These are phyloP conservation scores for Maccullochella peelii DNA, from an alignment of 2,113 vertebrate species.

Conservation along the genomic window DNA sequence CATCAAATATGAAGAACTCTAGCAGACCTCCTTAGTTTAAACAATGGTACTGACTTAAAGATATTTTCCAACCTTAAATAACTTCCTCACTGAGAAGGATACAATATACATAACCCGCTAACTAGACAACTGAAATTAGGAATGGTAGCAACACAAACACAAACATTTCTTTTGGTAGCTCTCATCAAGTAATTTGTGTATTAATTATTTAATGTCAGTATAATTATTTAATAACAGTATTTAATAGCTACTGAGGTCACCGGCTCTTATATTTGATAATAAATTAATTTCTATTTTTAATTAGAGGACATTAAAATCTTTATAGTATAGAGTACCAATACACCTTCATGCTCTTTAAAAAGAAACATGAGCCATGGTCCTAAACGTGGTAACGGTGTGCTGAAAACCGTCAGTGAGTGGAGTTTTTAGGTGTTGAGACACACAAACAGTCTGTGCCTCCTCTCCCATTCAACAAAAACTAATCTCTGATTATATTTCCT, in stretches of 20 bases:
- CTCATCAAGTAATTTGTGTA: constrained; percentile 2
- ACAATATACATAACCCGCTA: background rate
- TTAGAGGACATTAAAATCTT: constrained; percentile 25
- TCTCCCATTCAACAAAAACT: constrained; percentile 16
- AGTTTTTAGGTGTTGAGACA: constrained; percentile 4
- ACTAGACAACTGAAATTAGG: constrained; percentile 25
- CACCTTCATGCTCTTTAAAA: constrained; percentile 14
- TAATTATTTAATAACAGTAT: constrained; percentile 1
- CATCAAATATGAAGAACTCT: constrained; percentile 72
- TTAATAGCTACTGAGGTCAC: constrained; percentile 29
- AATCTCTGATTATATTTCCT: constrained; percentile 8
- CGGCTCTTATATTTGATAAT: constrained; percentile 37
- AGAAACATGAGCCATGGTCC: constrained; percentile 8
- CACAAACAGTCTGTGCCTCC: background rate
- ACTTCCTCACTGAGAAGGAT: constrained; percentile 19
- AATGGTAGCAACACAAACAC: constrained; percentile 47
- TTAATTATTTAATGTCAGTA: constrained; percentile 6
- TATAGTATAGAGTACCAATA: background rate
- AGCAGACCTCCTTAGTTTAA: constrained; percentile 89
- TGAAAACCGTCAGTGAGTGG: constrained; percentile 17
- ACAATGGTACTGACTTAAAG: constrained; percentile 91
- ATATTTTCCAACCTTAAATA: constrained; percentile 67
- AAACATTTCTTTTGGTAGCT: constrained; percentile 61
- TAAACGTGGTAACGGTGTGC: background rate
- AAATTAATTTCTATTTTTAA: constrained; percentile 39